Evolutionary conservation across 1,140 invertebrate genomes (phyloP).

Genomic region (Listronotus bonariensis): DNA sequence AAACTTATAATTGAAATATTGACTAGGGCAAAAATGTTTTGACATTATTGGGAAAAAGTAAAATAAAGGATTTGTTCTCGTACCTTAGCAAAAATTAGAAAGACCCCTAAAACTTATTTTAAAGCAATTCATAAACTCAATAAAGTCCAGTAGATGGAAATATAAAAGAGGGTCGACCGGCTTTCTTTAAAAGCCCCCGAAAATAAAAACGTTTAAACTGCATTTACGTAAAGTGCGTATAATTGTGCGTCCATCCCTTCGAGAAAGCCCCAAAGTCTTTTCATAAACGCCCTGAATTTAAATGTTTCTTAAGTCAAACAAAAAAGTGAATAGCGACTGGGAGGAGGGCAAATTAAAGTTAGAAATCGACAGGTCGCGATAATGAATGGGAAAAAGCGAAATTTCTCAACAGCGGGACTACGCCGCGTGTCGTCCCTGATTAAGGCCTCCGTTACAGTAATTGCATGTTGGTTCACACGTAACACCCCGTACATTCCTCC

Average conservation of each 20-base stretch:
- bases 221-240: constrained; percentile 34
- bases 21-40: too few species aligned
- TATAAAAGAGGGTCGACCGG: constrained; percentile 3
- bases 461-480: constrained; percentile 47
- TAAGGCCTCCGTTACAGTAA: constrained; percentile 47
- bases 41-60: too few species aligned
- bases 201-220: constrained; percentile 32
- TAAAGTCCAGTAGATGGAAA: constrained; percentile 11
- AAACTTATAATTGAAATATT: too few species aligned
- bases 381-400: constrained; percentile 34
- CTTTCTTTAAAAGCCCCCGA: constrained; percentile 16
- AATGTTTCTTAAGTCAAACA: constrained; percentile 37
- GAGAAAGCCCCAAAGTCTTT: constrained; percentile 12
- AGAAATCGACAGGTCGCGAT: constrained; percentile 40
- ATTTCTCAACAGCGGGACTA: constrained; percentile 45
- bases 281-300: constrained; percentile 41
- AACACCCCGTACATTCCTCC: constrained; percentile 40
- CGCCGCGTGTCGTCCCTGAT: constrained; percentile 40
- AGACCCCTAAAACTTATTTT: constrained; percentile 1
- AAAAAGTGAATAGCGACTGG: constrained; percentile 30
- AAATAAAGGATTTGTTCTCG: too few species aligned
- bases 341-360: constrained; percentile 39
- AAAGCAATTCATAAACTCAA: constrained; percentile 9
- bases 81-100: too few species aligned
- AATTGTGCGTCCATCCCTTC: constrained; percentile 32